Base-by-base conservation (phyloP, 92 coral and sea anemone species). In the Pocillopora meandrina region DNA sequence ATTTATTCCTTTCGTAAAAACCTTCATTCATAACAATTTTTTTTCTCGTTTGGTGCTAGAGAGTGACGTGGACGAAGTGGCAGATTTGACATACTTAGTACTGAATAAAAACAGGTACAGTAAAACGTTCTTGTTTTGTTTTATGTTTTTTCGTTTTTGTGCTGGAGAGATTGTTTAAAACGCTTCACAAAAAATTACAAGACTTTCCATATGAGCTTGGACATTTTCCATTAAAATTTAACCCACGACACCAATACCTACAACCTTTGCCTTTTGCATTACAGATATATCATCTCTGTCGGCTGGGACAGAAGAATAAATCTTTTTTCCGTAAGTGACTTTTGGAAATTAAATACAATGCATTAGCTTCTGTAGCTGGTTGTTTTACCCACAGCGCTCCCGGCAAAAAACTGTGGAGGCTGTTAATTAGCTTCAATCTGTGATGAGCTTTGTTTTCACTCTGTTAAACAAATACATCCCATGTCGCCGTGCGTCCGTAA, bases 271-370 rank as follows among this genome's bases (percentile, higher is more conserved):
- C 49, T 56, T 67, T 72, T 36, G 42, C 26, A 18, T 33, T 87
- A 12, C 61, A 97, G 99, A 85, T 97, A 97, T 82, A 97, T 97
- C 72, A 97, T 97, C 74, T 97, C 99, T 12, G 99, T 97, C 59
- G 99, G 99, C 26, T 97, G 99, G 99, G 99, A 97, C 94, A 89
- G 99, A 78, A 89, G 98, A 77, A 95, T 97, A 17, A 97, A 97
- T 58, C 87, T 97, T 65, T 97, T 97, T 85, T 93, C 98, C 11
- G 99, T 97, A 85, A 95, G 98, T 92, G 35, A 5, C 26, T 70
- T 9, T 65, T 42, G 52, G 8, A 42, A 42, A 42, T 42, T 42
- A 7, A 3, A 42, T 42, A 7, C 52, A 5, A 3, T 42, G 52
- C 52, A 42, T 42, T 7, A 42, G 52, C 52, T 42, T 42, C 52